These are phyloP conservation scores for Microctonus aethiopoides DNA, from an alignment of 2,888 invertebrate genomes.

Conservation along the genomic window DNA sequence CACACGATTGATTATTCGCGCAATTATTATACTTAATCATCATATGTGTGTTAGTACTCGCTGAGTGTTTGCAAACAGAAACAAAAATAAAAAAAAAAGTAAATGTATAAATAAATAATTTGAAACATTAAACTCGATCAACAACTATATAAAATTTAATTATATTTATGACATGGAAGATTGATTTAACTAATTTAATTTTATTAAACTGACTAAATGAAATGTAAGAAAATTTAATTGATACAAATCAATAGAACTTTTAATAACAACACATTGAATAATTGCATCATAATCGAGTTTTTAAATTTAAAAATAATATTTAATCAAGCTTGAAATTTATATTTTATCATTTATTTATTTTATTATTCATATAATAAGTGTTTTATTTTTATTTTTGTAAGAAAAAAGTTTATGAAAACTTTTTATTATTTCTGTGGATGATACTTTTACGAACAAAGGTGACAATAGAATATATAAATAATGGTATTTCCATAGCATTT, in stretches of 20 bases:
- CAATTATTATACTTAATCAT: not conserved
- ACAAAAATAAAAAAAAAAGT: not conserved
- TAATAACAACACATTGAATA: not conserved
- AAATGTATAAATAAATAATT: not conserved
- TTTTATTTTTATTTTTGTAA: not conserved
- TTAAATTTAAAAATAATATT: not conserved
- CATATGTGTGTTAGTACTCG: not conserved
- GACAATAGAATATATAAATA: too few relatives aligned
- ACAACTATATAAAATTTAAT: not conserved
- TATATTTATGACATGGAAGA: not conserved
- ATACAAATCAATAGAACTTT: not conserved
- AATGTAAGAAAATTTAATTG: not conserved
- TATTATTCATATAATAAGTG: not conserved
- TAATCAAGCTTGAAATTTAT: too few relatives aligned
- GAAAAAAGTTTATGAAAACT: not conserved
- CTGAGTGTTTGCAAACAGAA: not conserved
- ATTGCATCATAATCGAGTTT: not conserved
- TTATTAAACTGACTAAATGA: not conserved
- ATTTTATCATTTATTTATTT: not conserved
- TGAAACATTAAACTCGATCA: not conserved
- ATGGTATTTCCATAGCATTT: constrained; percentile 19
- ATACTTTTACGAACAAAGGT: too few relatives aligned
- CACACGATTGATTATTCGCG: constrained; percentile 27
- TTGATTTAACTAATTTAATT: not conserved
- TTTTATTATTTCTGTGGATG: too few relatives aligned